Percentiles rank a stretch among this genome's conserved stretches.
phyloP scores from a whole-genome alignment of 2,113 vertebrate genomes.

The Alligator mississippiensis region DNA sequence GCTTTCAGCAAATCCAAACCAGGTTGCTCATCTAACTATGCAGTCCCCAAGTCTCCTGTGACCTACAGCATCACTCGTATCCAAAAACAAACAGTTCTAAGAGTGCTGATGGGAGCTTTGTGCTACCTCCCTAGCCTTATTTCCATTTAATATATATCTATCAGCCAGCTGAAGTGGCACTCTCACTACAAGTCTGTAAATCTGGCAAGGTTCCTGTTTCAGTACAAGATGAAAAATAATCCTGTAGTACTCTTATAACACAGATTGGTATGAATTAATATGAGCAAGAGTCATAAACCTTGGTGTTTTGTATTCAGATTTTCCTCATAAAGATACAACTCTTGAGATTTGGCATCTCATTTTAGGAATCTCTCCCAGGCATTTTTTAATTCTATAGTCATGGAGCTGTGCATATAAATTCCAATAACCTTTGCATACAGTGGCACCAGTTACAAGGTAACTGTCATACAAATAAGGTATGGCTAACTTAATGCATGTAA shows the following conservation, averaged over 20 bases:
- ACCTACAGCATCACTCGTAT: not conserved
- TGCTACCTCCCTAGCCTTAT: constrained; percentile 62
- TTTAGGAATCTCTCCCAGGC: constrained; percentile 12
- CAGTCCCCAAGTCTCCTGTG: not conserved
- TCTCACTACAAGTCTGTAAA: constrained; percentile 66
- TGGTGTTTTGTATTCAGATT: constrained; percentile 50
- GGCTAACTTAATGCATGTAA: not conserved
- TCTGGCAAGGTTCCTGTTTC: constrained; percentile 64
- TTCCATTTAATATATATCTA: constrained; percentile 78
- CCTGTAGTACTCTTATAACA: constrained; percentile 60
- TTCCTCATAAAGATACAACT: constrained; percentile 52
- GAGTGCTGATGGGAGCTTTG: constrained; percentile 37
- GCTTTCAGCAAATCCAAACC: not conserved
- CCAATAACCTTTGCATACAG: constrained; percentile 28
- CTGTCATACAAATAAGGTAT: constrained; percentile 31
- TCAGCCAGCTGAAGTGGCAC: constrained; percentile 57
- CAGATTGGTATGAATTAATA: constrained; percentile 67
- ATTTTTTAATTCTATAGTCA: constrained; percentile 50
- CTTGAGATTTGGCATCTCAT: constrained; percentile 47
- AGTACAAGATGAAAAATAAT: constrained; percentile 58
- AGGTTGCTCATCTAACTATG: not conserved
- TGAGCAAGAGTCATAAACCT: constrained; percentile 48
- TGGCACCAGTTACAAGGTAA: constrained; percentile 4
- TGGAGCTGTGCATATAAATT: constrained; percentile 60
- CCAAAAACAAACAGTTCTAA: constrained; percentile 29